phyloP scores from a whole-genome alignment of 2,113 vertebrate genomes.

The Globicephala melas region DNA sequence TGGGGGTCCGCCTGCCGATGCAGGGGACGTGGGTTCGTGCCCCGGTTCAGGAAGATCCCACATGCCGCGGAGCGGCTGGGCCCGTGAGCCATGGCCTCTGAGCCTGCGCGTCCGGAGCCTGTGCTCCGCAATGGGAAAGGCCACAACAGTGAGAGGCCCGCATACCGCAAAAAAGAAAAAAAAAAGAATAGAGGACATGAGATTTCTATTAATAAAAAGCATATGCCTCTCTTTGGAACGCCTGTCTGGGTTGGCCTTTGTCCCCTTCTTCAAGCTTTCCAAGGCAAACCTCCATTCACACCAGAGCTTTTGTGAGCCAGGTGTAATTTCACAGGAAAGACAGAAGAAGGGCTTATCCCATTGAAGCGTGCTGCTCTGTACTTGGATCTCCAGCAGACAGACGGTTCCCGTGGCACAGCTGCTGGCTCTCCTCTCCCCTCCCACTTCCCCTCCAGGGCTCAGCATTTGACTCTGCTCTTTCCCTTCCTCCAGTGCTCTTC shows the following conservation, averaged over 20 bases:
- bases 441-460: background rate
- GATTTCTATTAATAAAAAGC: background rate
- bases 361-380: fast-evolving
- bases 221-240: background rate
- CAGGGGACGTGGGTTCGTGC: too few relatives aligned
- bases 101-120: too few relatives aligned
- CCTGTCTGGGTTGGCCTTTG: background rate
- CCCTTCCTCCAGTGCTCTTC: background rate
- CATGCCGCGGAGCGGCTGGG: too few relatives aligned
- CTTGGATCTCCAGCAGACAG: background rate
- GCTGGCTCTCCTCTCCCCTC: fast-evolving
- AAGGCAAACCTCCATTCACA: background rate
- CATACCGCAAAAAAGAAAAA: too few relatives aligned
- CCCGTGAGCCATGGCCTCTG: too few relatives aligned
- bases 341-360: too few relatives aligned
- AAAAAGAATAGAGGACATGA: background rate
- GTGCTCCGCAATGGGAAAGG: too few relatives aligned
- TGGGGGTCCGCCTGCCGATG: too few relatives aligned
- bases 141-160: too few relatives aligned
- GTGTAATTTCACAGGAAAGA: background rate
- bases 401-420: fast-evolving
- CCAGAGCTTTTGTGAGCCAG: background rate
- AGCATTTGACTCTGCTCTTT: background rate
- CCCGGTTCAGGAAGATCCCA: too few relatives aligned
- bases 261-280: background rate